A percentile compares a stretch with the other conserved stretches of the same genome.
phyloP scores from a whole-genome alignment of 1,140 invertebrate genomes.

The Argopecten irradians region DNA sequence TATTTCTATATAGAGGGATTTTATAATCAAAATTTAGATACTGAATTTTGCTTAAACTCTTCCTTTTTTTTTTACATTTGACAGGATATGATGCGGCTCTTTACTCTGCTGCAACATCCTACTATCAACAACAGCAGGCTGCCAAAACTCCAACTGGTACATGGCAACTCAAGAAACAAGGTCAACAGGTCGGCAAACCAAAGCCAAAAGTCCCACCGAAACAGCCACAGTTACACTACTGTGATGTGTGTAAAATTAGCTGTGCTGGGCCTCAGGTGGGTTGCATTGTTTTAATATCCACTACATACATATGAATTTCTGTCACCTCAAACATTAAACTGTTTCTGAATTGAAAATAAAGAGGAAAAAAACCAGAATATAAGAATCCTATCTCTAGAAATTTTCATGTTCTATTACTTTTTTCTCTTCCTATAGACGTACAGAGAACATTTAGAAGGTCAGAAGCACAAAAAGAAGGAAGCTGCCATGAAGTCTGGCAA shows the following conservation, averaged over 20 bases:
- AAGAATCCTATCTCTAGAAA: too few species aligned
- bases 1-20: not conserved
- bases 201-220: conserved; percentile 75
- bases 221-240: conserved; percentile 75
- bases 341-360: not conserved
- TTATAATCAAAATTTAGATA: not conserved
- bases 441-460: conserved; percentile 97
- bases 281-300: not conserved
- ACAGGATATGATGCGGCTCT: conserved; percentile 92
- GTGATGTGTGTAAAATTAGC: conserved; percentile 94
- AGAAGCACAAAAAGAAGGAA: conserved; percentile 99
- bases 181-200: conserved; percentile 79
- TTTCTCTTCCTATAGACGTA: conserved; percentile 86
- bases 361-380: not conserved
- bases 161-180: conserved; percentile 84
- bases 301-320: not conserved
- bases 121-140: conserved; percentile 87
- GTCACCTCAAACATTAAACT: not conserved
- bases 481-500: conserved; percentile 88
- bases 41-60: not conserved
- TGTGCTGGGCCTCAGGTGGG: conserved; percentile 93
- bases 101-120: conserved; percentile 94
- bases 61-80: conserved; percentile 28
- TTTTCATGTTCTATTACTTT: too few species aligned
- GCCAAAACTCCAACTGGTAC: conserved; percentile 67